Base-by-base conservation (phyloP, 1,140 invertebrate species). In the Monomorium pharaonis region DNA sequence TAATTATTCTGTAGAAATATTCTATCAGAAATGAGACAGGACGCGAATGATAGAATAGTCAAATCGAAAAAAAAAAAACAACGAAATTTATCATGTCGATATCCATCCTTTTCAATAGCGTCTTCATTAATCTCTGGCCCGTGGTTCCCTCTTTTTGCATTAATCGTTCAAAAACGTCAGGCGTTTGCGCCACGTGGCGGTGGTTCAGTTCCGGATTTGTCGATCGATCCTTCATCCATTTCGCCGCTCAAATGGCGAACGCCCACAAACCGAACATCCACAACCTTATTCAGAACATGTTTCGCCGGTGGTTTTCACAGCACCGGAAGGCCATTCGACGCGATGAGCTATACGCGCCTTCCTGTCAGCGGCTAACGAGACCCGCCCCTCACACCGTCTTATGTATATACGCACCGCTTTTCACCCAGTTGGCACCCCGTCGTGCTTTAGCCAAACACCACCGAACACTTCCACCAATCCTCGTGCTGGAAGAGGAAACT, bases 311-410 rank as follows among this genome's bases (percentile, higher is more conserved):
- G 89, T 90, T 88, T 89, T 88, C 89, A 88, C 69, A 84, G 86
- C 44, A 88, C 86, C 93, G 93, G 91, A 94, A 93, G 88, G 89
- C 88, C 88, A 90, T 92, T 89, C 87, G 60, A 85, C 33, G 63
- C 84, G 88, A 90, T 90, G 90, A 90, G 86, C 80, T 78, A 88
- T 86, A 80, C 88, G 87, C 83, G 91, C 87, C 86, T 91, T 90
- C 88, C 91, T 92, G 93, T 94, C 93, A 93, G 81, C 93, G 88
- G 72, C 90, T 93, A 92, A 93, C 92, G 89, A 93, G 88, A 86
- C 89, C 89, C 92, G 88, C 87, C 89, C 85, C 67, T 70, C 67
- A 72, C 65, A 42, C 54, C 65, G 77, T 62, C 63, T 83, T 84
- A 84, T 56, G 42, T 56, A 42, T 74, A 89, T 83, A 87, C 88